Percentiles rank a stretch among this genome's conserved stretches.
These are phyloP conservation scores for Helicoverpa zea DNA, from an alignment of 1,140 invertebrate species.

Conservation along the genomic window DNA sequence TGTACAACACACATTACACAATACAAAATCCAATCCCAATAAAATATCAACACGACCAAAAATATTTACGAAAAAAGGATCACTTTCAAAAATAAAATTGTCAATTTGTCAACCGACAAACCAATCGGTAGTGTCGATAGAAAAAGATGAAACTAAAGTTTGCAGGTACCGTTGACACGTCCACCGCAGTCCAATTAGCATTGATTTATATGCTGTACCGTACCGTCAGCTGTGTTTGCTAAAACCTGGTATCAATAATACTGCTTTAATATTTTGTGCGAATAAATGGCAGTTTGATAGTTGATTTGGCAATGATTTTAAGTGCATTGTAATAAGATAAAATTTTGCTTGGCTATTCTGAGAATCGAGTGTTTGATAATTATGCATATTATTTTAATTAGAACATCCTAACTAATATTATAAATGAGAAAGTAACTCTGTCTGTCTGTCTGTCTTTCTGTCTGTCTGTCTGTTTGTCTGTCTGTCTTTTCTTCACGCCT, in stretches of 20 bases:
- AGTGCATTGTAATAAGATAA: background rate
- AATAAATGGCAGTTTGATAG: background rate
- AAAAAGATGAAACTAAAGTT: constrained; percentile 31
- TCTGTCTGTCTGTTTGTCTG: too few relatives aligned
- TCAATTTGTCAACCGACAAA: constrained; percentile 4
- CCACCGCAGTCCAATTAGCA: constrained; percentile 35
- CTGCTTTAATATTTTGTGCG: constrained; percentile 14
- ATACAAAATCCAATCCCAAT: background rate
- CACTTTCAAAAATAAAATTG: background rate
- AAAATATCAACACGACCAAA: background rate
- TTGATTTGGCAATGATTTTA: background rate
- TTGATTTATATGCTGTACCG: constrained; percentile 39
- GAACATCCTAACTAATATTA: too few relatives aligned
- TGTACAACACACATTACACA: background rate
- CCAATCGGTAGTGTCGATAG: constrained; percentile 14
- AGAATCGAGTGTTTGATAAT: too few relatives aligned
- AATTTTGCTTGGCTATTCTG: background rate
- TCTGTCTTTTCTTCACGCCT: too few relatives aligned
- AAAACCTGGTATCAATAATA: constrained; percentile 20
- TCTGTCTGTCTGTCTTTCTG: too few relatives aligned
- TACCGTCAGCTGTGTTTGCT: constrained; percentile 24
- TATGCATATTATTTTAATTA: too few relatives aligned
- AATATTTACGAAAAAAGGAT: constrained; percentile 16
- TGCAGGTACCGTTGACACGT: constrained; percentile 26
- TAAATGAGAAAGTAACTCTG: too few relatives aligned